These are phyloP conservation scores for Unio delphinus DNA, from an alignment of 2,888 invertebrate genomes.

Conservation along the genomic window DNA sequence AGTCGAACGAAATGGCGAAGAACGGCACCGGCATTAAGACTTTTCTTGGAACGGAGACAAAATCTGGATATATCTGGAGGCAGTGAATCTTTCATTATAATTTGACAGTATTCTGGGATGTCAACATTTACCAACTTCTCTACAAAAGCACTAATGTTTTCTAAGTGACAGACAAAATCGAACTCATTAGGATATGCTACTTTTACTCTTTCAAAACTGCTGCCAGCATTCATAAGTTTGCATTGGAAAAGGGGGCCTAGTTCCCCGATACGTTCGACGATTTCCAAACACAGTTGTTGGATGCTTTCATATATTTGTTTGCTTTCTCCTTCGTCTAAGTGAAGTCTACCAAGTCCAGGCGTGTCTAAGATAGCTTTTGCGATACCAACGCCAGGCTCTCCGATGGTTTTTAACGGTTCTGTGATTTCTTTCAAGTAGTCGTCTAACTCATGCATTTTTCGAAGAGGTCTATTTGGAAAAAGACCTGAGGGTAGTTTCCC, in stretches of 20 bases:
- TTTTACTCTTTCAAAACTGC: constrained; percentile 18
- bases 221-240: constrained; percentile 17
- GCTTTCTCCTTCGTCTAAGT: constrained; percentile 5
- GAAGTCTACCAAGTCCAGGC: constrained; percentile 9
- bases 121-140: background rate
- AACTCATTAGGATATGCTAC: constrained; percentile 23
- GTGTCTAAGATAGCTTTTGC: constrained; percentile 4
- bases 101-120: background rate
- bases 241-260: constrained; percentile 13
- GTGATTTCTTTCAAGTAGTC: constrained; percentile 10
- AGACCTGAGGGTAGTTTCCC: constrained; percentile 12
- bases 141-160: background rate
- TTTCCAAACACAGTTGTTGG: background rate
- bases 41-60: constrained; percentile 7
- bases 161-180: constrained; percentile 19
- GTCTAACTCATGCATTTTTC: constrained; percentile 8
- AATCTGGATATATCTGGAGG: constrained; percentile 7
- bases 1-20: constrained; percentile 11
- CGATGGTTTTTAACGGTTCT: background rate
- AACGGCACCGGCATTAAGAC: constrained; percentile 3
- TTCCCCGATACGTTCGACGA: constrained; percentile 14
- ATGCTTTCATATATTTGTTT: constrained; percentile 8
- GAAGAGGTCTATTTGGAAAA: constrained; percentile 16
- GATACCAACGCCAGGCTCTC: background rate
- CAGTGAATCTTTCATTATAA: constrained; percentile 4